Percentiles rank a stretch among this genome's conserved stretches.
phyloP scores from a whole-genome alignment of 2,113 vertebrate genomes.

The Lophotis ruficrista region DNA sequence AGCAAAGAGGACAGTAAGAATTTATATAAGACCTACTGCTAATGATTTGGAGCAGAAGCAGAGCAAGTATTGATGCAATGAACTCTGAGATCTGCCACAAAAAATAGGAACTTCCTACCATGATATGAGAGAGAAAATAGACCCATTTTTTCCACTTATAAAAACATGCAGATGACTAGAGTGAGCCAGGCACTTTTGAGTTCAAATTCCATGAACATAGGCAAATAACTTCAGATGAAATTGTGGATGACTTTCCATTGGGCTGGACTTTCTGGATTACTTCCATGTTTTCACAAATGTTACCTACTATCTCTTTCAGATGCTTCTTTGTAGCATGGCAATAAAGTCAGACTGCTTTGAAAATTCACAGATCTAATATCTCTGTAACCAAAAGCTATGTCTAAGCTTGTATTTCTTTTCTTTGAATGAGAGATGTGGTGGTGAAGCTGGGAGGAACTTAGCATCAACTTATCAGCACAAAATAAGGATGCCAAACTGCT shows the following conservation, averaged over 20 bases:
- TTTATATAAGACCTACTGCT: accelerated
- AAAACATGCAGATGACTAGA: accelerated
- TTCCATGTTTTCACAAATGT: not conserved
- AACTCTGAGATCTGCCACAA: not conserved
- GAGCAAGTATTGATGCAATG: not conserved
- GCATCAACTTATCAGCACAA: accelerated
- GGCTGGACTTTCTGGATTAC: not conserved
- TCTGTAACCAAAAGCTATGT: not conserved
- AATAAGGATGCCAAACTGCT: not conserved
- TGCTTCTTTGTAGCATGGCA: not conserved
- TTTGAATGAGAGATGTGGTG: not conserved
- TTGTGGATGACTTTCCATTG: not conserved
- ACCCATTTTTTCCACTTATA: not conserved
- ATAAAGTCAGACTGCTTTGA: not conserved
- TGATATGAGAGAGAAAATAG: accelerated
- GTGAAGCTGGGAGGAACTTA: not conserved
- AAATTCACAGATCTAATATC: not conserved
- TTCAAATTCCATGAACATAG: not conserved
- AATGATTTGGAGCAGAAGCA: not conserved
- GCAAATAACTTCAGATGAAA: not conserved
- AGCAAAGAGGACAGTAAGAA: not conserved
- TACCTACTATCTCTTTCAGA: not conserved
- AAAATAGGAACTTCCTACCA: not conserved
- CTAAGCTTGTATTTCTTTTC: not conserved
- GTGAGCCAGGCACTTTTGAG: not conserved